A percentile compares a stretch with the other conserved stretches of the same genome.
phyloP scores from a whole-genome alignment of 2,797 vertebrate species.

The Podargus strigoides region DNA sequence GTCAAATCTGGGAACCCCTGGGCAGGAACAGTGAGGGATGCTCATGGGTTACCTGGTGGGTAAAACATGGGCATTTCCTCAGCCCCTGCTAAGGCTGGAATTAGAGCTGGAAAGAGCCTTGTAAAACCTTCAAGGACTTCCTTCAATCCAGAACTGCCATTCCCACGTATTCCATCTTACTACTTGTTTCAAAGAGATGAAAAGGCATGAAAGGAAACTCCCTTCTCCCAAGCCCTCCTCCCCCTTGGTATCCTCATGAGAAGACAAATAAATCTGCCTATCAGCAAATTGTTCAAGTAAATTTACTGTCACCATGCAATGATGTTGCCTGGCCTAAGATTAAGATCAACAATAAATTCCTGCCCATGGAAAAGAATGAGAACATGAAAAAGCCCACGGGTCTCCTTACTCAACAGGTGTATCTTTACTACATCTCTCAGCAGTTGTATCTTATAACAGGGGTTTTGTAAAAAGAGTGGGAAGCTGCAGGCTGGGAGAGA shows the following conservation, averaged over 20 bases:
- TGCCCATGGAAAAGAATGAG: slow-evolving; percentile 28
- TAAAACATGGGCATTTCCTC: background rate
- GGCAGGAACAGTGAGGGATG: background rate
- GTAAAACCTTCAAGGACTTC: background rate
- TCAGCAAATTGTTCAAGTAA: slow-evolving; percentile 20
- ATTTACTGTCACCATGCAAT: slow-evolving; percentile 12
- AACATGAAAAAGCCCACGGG: slow-evolving; percentile 20
- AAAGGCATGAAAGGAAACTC: background rate
- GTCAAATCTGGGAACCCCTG: background rate
- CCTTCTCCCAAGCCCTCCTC: background rate
- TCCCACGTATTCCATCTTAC: background rate
- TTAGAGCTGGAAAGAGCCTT: background rate
- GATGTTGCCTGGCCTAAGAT: slow-evolving; percentile 46
- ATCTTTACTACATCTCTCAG: slow-evolving; percentile 65
- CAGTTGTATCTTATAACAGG: background rate
- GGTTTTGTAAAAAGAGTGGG: background rate
- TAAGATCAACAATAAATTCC: slow-evolving; percentile 67
- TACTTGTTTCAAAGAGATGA: background rate
- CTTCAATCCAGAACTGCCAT: background rate
- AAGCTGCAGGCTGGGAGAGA: background rate
- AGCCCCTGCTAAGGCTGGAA: background rate
- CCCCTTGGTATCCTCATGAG: background rate
- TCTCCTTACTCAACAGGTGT: slow-evolving; percentile 28
- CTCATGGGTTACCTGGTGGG: fast-evolving
- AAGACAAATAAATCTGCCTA: slow-evolving; percentile 38